Base-by-base conservation (phyloP, 2,797 vertebrate species). In the Tauraco hartlaubi region DNA sequence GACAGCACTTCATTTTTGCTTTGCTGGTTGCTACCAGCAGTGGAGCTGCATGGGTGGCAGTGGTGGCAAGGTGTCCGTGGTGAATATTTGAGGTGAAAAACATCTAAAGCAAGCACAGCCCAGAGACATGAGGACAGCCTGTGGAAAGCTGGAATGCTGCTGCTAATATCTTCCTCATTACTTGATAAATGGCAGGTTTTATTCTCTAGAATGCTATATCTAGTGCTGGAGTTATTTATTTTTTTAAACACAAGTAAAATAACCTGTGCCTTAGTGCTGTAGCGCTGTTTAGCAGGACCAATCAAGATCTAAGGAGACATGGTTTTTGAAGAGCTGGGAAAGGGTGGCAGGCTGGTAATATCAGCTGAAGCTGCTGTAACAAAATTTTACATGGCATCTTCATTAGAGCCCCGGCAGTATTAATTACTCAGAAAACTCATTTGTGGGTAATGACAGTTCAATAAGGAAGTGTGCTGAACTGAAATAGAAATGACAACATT, bases 361-460 rank as follows among this genome's bases (percentile, higher is more conserved):
- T 68, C 72, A 72, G 44, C n/a, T 88, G 58, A 39, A 85, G 7
- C 35, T 94, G 58, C 31, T 66, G 51, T 17, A 64, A 73, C 26
- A 46, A 25, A 33, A 15, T 33, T 19, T 84, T 43, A 12, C 1
- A 2, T 15, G 31, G 52, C 35, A 48, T 72, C 59, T 81, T 91
- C 68, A 33, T 78, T 64, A 68, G 54, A 88, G 10, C 25, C 51
- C 44, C 49, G 31, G 35, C 31, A 11, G 37, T 33, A 69, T 83
- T 95, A 95, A 95, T 90, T 87, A 87, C 82, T 58, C 31, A 23
- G 59, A 49, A 76, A 89, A 12, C 51, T 64, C 54, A 78, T 83
- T 80, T 94, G 52, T 73, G 68, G 28, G 31, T 52, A 76, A 6
- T 69, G 92, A 54, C 44, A 78, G 58, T 41, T 89, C 68, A 71